A percentile compares a stretch with the other conserved stretches of the same genome.
These are phyloP conservation scores for Asarcornis scutulata DNA, from an alignment of 2,113 vertebrate genomes.

Conservation along the genomic window DNA sequence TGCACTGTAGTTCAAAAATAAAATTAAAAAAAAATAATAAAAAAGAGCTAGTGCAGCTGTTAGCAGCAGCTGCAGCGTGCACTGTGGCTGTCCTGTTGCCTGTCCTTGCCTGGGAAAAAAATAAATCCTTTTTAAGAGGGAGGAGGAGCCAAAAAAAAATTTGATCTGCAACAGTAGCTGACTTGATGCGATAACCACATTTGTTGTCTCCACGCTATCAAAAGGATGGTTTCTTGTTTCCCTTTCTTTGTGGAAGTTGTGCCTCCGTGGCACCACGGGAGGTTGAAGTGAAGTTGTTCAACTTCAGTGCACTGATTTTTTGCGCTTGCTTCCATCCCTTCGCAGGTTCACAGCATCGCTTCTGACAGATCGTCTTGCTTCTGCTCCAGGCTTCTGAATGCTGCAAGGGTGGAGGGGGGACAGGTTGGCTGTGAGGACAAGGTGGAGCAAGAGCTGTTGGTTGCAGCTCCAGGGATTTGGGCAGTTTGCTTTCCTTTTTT, in stretches of 20 bases:
- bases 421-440: not conserved
- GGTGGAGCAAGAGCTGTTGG: accelerated
- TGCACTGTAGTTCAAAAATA: not conserved
- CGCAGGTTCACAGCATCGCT: not conserved
- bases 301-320: too few species aligned
- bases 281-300: not conserved
- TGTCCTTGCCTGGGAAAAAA: not conserved
- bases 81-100: not conserved
- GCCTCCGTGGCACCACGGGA: accelerated
- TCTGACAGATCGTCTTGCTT: not conserved
- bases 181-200: not conserved
- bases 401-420: not conserved
- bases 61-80: not conserved
- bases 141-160: not conserved
- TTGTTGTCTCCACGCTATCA: not conserved
- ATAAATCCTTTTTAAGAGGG: accelerated
- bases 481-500: not conserved
- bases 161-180: not conserved
- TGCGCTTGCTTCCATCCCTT: not conserved
- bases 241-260: accelerated
- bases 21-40: not conserved
- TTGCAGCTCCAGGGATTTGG: not conserved
- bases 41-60: not conserved
- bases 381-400: accelerated
- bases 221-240: not conserved